phyloP scores from a whole-genome alignment of 2,797 vertebrate genomes.

The Cossypha dichroa region DNA sequence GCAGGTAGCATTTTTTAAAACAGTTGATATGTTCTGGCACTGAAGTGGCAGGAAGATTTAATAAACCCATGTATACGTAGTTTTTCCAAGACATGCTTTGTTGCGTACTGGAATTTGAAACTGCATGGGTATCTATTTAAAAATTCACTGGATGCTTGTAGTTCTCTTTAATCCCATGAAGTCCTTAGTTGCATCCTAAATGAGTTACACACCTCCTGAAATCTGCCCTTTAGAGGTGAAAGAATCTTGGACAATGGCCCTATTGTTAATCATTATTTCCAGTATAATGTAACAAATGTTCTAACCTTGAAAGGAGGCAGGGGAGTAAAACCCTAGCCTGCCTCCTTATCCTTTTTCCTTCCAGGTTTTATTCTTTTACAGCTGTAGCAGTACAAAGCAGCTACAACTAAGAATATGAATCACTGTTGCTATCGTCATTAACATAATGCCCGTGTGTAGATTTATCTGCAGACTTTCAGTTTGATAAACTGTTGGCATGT shows the following conservation, averaged over 20 bases:
- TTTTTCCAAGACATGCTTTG: background rate
- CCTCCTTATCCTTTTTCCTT: constrained; percentile 57
- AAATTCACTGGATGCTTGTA: background rate
- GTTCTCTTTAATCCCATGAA: background rate
- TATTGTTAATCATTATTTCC: constrained; percentile 22
- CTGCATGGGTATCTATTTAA: background rate
- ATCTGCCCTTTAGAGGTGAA: background rate
- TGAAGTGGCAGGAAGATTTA: background rate
- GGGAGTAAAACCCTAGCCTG: constrained; percentile 28
- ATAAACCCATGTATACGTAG: background rate
- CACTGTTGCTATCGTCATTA: constrained; percentile 65
- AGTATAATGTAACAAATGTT: constrained; percentile 20
- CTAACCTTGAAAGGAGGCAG: constrained; percentile 41
- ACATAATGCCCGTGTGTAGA: constrained; percentile 74
- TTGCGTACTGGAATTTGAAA: background rate
- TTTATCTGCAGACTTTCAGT: constrained; percentile 78
- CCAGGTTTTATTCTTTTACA: constrained; percentile 73
- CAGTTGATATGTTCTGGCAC: background rate
- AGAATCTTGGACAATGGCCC: background rate
- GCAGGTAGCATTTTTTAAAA: background rate
- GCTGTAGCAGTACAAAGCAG: constrained; percentile 62
- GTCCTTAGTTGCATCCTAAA: background rate
- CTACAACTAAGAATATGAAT: constrained; percentile 68
- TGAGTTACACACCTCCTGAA: background rate
- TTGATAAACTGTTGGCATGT: constrained; percentile 80